Base-by-base conservation (phyloP, 1,140 invertebrate species). In the Drosophila malerkotliana region DNA sequence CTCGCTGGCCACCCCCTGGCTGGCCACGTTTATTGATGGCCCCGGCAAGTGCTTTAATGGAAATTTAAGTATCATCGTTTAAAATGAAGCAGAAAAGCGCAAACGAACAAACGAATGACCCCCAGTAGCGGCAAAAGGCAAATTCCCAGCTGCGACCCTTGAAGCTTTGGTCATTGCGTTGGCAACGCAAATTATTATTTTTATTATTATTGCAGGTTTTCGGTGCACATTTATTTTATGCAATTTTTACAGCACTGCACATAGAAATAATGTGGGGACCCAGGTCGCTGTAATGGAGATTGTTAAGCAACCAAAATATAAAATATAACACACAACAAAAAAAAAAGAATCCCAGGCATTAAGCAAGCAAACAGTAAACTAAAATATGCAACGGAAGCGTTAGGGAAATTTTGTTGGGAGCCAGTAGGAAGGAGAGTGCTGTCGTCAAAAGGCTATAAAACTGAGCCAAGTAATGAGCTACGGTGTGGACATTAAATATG, bases 31-130 rank as follows among this genome's bases (percentile, higher is more conserved):
- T 88, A 88, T 88, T 88, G 83, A 83, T 88, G 84, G 82, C 53
- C 64, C 68, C 64, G 74, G 84, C 79, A 88, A 88, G 83, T 88
- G 79, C 83, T 88, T 88, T 88, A 88, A 88, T 88, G 83, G 83
- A 88, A 88, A 88, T 87, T 88, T 88, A 88, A 88, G 84, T 88
- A 88, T 88, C 83, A 88, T 88, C 83, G 76, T 88, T 88, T 88
- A 88, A 88, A 88, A 88, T 83, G 79, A 79, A 71, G 76, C 74
- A 87, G 71, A 88, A 87, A 88, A 76, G 83, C 75, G 79, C 83
- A 77, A 52, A 24, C 62, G 28, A 81, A 56, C 53, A 47, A 37
- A 48, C 53, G 52, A 37, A 48, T 8, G 8, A 30, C 34, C 49
- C 48, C 41, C 41, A 44, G 41, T 18, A 15, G 41, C n/a, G 55